A percentile compares a stretch with the other conserved stretches of the same genome.
Conservation (phyloP, 2,113 vertebrate species). For the Cebidichthys violaceus region DNA sequence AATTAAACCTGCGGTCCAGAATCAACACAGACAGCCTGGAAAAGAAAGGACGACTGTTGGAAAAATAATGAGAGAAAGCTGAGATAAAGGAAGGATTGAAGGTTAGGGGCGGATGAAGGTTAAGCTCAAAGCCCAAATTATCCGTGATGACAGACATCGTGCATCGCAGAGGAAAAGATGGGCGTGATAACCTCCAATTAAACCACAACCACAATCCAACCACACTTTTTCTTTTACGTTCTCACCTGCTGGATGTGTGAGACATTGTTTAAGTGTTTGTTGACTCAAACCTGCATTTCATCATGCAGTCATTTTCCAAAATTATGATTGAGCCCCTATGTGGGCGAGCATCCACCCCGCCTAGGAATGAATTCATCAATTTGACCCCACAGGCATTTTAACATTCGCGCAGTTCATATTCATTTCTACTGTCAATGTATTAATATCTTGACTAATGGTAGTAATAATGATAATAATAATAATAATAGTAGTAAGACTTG, state of each 20-base stretch:
- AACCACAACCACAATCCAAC: not conserved
- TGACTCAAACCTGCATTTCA: slow-evolving; percentile 31
- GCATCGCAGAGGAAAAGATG: not conserved
- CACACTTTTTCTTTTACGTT: not conserved
- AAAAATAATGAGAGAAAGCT: not conserved
- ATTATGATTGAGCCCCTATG: slow-evolving; percentile 16
- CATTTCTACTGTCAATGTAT: too few species aligned
- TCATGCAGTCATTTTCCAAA: not conserved
- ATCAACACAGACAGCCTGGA: slow-evolving; percentile 25
- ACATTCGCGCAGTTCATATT: too few species aligned
- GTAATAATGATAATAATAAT: too few species aligned
- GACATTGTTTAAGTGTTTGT: slow-evolving; percentile 26
- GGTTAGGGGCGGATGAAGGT: not conserved
- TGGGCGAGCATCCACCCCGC: slow-evolving; percentile 40
- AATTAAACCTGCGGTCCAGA: slow-evolving; percentile 33
- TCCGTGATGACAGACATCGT: not conserved
- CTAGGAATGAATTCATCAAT: slow-evolving; percentile 9
- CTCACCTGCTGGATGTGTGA: slow-evolving; percentile 29
- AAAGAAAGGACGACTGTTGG: not conserved
- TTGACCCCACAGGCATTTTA: not conserved
- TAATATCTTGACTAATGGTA: not conserved
- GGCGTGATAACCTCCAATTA: not conserved
- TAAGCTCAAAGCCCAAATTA: not conserved
- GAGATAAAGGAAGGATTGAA: not conserved
- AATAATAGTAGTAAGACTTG: not conserved